Percentiles rank a stretch among this genome's conserved stretches.
Conservation (phyloP, 2,113 vertebrate genomes). For the Girardinichthys multiradiatus region DNA sequence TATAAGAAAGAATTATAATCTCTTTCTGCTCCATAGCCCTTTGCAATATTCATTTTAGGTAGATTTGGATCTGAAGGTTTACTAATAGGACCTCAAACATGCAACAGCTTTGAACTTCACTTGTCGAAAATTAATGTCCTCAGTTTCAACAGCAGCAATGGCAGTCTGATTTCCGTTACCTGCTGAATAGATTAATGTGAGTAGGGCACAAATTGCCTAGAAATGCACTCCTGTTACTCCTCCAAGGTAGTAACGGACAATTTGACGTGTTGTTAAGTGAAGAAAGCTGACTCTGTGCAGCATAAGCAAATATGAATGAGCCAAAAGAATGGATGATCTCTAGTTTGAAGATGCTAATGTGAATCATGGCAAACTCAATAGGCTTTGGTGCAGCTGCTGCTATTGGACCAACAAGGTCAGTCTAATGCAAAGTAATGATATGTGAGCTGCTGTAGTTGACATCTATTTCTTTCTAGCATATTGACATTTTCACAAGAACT, state of each 20-base stretch:
- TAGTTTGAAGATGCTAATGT: constrained; percentile 23
- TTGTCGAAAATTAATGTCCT: constrained; percentile 5
- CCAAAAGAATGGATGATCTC: constrained; percentile 21
- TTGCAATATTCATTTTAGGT: neutral
- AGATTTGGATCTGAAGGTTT: neutral
- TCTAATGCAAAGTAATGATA: constrained; percentile 46
- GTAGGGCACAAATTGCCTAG: constrained; percentile 20
- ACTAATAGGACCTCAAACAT: neutral
- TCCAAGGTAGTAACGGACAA: constrained; percentile 4
- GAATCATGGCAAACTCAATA: constrained; percentile 31
- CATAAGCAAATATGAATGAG: constrained; percentile 10
- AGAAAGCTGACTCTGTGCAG: neutral
- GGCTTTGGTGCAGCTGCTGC: constrained; percentile 34
- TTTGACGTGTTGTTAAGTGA: constrained; percentile 13
- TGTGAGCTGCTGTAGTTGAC: constrained; percentile 15
- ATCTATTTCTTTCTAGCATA: constrained; percentile 29
- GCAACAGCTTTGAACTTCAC: neutral
- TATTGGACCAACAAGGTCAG: constrained; percentile 34
- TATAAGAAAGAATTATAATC: neutral
- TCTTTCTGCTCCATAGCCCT: neutral
- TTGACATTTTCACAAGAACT: constrained; percentile 4
- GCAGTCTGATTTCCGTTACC: neutral
- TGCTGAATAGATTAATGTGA: constrained; percentile 8
- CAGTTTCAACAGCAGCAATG: constrained; percentile 6
- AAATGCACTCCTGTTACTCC: constrained; percentile 23